Conservation (phyloP, 2,113 vertebrate genomes). For the Brachyhypopomus occidentalis region DNA sequence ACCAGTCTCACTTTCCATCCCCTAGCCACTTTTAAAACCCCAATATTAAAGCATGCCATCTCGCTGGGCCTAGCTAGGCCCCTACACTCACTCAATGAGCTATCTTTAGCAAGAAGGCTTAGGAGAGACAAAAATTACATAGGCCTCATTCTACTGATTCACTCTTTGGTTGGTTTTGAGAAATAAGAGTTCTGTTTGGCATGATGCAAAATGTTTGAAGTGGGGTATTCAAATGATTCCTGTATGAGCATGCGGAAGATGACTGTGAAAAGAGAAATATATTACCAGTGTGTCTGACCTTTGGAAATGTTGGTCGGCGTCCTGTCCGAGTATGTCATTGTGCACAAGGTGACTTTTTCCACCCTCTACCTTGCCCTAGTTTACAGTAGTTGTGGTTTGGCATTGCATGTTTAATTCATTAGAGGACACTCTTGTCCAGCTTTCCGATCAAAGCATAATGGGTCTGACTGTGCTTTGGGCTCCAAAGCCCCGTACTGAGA, state of each 20-base stretch:
- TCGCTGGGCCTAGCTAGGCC: slow-evolving; percentile 18
- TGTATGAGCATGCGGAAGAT: neutral
- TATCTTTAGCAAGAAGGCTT: neutral
- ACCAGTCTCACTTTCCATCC: slow-evolving; percentile 42
- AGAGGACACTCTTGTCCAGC: slow-evolving; percentile 26
- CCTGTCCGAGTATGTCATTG: slow-evolving; percentile 3
- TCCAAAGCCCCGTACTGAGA: neutral
- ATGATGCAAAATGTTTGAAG: slow-evolving; percentile 1
- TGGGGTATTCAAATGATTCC: neutral
- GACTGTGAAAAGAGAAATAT: slow-evolving; percentile 11
- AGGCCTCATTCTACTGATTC: slow-evolving; percentile 1
- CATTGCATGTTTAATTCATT: slow-evolving; percentile 50
- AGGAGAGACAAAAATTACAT: neutral
- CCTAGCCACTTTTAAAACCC: slow-evolving; percentile 44
- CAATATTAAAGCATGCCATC: slow-evolving; percentile 12
- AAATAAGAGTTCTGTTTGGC: slow-evolving; percentile 17
- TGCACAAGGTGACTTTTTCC: neutral
- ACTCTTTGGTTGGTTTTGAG: slow-evolving; percentile 6
- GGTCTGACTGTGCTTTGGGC: slow-evolving; percentile 13
- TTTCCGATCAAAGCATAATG: slow-evolving; percentile 35
- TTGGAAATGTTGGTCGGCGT: slow-evolving; percentile 26
- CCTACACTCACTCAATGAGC: neutral
- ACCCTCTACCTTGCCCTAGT: slow-evolving; percentile 30
- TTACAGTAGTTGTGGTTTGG: slow-evolving; percentile 30
- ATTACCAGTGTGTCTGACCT: slow-evolving; percentile 36